These are phyloP conservation scores for Zygothrica quintamaculata DNA, from an alignment of 2,888 invertebrate genomes.

Conservation along the genomic window DNA sequence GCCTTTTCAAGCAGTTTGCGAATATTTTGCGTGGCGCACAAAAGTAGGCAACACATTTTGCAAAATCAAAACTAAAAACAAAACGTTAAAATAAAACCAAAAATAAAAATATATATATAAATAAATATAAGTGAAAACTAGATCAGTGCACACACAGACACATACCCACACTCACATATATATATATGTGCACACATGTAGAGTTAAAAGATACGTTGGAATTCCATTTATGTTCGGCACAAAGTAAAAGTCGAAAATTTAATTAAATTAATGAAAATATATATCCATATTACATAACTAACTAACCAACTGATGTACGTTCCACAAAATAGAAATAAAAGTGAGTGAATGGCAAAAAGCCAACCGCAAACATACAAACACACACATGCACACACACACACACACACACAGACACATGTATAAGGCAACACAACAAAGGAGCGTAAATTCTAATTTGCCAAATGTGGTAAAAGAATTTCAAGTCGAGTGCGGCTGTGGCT, in stretches of 20 bases:
- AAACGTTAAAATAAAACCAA: too few relatives aligned
- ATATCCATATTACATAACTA: conserved; percentile 52
- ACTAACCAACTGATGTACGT: conserved; percentile 29
- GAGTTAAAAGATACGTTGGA: conserved; percentile 2
- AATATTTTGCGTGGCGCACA: conserved; percentile 16
- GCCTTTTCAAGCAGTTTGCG: conserved; percentile 17
- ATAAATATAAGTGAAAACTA: neutral
- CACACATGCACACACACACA: conserved; percentile 6
- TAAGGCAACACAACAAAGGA: conserved; percentile 41
- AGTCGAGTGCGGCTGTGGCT: conserved; percentile 45
- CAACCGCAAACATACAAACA: conserved; percentile 30
- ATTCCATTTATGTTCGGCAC: conserved; percentile 6
- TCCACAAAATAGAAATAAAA: conserved; percentile 35
- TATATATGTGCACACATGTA: too few relatives aligned
- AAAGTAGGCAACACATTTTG: too few relatives aligned
- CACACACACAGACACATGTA: conserved; percentile 9
- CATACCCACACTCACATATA: too few relatives aligned
- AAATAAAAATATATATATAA: neutral
- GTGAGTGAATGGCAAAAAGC: conserved; percentile 41
- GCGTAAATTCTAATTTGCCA: conserved; percentile 70
- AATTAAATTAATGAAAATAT: conserved; percentile 72
- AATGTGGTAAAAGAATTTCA: conserved; percentile 72
- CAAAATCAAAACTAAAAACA: too few relatives aligned
- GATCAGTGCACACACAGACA: neutral
- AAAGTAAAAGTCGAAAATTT: conserved; percentile 41